These are phyloP conservation scores for Chouioia cunea DNA, from an alignment of 2,888 invertebrate species.

Conservation along the genomic window DNA sequence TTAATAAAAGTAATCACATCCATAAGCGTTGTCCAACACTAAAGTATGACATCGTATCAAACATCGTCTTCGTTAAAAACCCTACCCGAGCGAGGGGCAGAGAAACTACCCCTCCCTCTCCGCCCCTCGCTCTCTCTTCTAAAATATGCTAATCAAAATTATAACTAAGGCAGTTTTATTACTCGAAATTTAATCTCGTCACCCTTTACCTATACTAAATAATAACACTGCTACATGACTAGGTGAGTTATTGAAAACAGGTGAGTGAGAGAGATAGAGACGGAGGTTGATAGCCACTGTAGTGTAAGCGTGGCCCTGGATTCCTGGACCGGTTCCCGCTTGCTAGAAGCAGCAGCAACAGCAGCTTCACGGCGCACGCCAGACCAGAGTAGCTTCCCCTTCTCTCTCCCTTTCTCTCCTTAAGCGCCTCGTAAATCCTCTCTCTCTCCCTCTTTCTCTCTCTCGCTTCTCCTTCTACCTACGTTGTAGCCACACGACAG, in stretches of 20 bases:
- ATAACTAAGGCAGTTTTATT: no score
- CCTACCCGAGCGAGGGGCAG: no score
- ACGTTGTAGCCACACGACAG: conserved; percentile 64
- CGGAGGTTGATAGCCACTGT: conserved; percentile 62
- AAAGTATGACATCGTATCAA: no score
- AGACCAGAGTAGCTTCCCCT: conserved; percentile 2
- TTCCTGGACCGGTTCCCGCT: conserved; percentile 66
- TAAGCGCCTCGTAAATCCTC: conserved; percentile 47
- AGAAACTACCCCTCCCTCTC: no score
- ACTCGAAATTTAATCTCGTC: no score
- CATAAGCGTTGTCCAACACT: no score
- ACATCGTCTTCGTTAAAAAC: no score
- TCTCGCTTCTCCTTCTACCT: conserved; percentile 34
- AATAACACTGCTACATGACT: no score
- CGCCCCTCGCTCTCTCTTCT: no score
- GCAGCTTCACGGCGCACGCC: conserved; percentile 49
- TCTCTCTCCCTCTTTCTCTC: conserved; percentile 35
- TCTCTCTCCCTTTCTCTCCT: conserved; percentile 44
- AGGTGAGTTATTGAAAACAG: neutral
- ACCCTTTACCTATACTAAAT: no score
- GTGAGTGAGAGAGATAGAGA: neutral
- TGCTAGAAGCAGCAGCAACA: conserved; percentile 21
- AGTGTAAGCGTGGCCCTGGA: conserved; percentile 66
- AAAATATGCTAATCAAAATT: no score
- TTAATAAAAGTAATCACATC: no score